These are phyloP conservation scores for Pycnomerus fuliginosus DNA, from an alignment of 2,888 invertebrate species.

Conservation along the genomic window DNA sequence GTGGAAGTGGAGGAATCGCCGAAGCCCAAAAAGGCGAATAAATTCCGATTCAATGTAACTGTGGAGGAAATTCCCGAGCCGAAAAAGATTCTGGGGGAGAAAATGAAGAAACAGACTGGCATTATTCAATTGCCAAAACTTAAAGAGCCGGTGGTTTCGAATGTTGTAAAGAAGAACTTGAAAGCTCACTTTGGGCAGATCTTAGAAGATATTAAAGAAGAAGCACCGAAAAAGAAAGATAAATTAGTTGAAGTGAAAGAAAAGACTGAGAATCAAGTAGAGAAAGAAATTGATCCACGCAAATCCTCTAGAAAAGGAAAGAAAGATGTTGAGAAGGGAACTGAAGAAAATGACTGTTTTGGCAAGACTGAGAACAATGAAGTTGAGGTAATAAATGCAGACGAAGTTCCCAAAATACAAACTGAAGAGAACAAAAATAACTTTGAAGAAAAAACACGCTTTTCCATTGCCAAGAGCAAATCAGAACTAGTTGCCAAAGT, in stretches of 20 bases:
- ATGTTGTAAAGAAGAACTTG: conserved; percentile 37
- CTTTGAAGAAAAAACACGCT: not conserved
- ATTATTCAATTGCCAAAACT: conserved; percentile 32
- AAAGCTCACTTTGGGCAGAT: conserved; percentile 25
- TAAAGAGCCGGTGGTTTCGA: conserved; percentile 34
- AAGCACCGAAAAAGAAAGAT: conserved; percentile 6
- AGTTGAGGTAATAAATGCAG: not conserved
- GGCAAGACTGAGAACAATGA: not conserved
- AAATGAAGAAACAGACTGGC: conserved; percentile 25
- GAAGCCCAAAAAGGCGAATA: conserved; percentile 42
- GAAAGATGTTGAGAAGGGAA: no score
- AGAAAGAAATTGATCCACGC: not conserved
- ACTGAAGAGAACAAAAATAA: not conserved
- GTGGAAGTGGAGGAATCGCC: conserved; percentile 62
- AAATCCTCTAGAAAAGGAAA: not conserved
- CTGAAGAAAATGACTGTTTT: not conserved
- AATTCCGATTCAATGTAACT: conserved; percentile 49
- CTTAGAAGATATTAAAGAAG: conserved; percentile 26
- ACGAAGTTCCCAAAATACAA: not conserved
- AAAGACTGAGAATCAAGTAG: conserved; percentile 3
- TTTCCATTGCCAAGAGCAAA: not conserved
- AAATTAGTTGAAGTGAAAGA: conserved; percentile 49
- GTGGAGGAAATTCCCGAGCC: conserved; percentile 36
- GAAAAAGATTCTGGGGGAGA: conserved; percentile 14
- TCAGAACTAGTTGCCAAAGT: not conserved